Percentiles rank a stretch among this genome's conserved stretches.
Conservation (phyloP, 2,888 invertebrate genomes). For the Hipparchia semele region DNA sequence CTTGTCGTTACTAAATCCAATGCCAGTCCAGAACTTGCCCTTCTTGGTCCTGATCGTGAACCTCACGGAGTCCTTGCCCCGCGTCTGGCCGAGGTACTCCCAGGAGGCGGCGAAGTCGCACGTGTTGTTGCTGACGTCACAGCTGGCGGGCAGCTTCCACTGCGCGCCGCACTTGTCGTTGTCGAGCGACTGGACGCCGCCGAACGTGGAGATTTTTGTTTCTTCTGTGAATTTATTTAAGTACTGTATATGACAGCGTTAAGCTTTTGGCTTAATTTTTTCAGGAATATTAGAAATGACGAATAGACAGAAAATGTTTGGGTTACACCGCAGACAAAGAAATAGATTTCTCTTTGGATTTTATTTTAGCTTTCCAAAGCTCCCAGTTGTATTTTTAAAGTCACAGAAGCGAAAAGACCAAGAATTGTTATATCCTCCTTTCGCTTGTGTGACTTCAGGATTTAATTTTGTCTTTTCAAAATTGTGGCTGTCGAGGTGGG, state of each 20-base stretch:
- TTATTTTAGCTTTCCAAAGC: too few relatives aligned
- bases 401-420: too few relatives aligned
- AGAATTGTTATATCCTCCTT: too few relatives aligned
- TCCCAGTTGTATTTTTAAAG: too few relatives aligned
- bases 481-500: too few relatives aligned
- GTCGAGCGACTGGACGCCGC: slow-evolving; percentile 63
- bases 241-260: background rate
- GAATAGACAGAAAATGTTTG: too few relatives aligned
- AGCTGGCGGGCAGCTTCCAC: slow-evolving; percentile 89
- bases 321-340: too few relatives aligned
- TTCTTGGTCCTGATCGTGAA: slow-evolving; percentile 92
- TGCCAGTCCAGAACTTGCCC: slow-evolving; percentile 94
- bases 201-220: slow-evolving; percentile 68
- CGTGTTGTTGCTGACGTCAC: slow-evolving; percentile 82
- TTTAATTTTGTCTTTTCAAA: too few relatives aligned
- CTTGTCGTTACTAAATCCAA: slow-evolving; percentile 92
- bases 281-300: too few relatives aligned
- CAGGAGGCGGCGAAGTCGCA: slow-evolving; percentile 93
- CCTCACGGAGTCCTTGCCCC: slow-evolving; percentile 88
- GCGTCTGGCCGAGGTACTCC: slow-evolving; percentile 86
- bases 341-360: too few relatives aligned
- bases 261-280: too few relatives aligned
- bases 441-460: too few relatives aligned
- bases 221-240: slow-evolving; percentile 62
- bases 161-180: slow-evolving; percentile 88